Percentiles rank a stretch among this genome's conserved stretches.
phyloP scores from a whole-genome alignment of 1,140 invertebrate genomes.

The Plectrocnemia conspersa region DNA sequence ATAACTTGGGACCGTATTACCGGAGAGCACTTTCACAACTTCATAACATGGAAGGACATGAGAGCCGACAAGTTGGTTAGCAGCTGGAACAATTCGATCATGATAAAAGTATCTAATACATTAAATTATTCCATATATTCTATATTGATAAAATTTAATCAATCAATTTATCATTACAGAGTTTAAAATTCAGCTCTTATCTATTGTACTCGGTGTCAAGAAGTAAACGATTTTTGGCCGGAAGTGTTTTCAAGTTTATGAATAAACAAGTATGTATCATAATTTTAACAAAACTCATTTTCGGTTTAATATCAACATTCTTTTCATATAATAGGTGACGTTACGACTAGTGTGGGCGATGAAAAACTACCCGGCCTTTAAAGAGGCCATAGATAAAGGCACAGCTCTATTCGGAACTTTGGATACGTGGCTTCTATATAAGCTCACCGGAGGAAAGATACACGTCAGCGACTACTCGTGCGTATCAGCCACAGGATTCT shows the following conservation, averaged over 20 bases:
- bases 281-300: slow-evolving; percentile 13
- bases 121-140: slow-evolving; percentile 21
- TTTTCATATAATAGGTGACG: slow-evolving; percentile 60
- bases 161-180: slow-evolving; percentile 20
- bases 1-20: slow-evolving; percentile 82
- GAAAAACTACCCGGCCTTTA: slow-evolving; percentile 63
- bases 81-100: slow-evolving; percentile 79
- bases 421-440: slow-evolving; percentile 90
- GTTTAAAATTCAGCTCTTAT: slow-evolving; percentile 54
- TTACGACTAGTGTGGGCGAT: slow-evolving; percentile 74
- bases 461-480: slow-evolving; percentile 85
- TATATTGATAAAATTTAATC: neutral
- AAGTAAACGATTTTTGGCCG: slow-evolving; percentile 74
- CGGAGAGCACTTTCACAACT: slow-evolving; percentile 81
- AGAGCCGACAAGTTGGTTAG: slow-evolving; percentile 75
- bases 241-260: slow-evolving; percentile 72
- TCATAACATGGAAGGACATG: slow-evolving; percentile 95
- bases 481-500: slow-evolving; percentile 87
- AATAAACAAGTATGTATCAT: slow-evolving; percentile 73
- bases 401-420: slow-evolving; percentile 83
- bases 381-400: slow-evolving; percentile 55
- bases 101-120: slow-evolving; percentile 59
- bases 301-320: slow-evolving; percentile 1
- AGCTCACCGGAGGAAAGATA: slow-evolving; percentile 51
- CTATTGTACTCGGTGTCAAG: slow-evolving; percentile 71